A percentile compares a stretch with the other conserved stretches of the same genome.
Evolutionary conservation across 2,113 vertebrate genomes (phyloP).

Genomic region (Balaenoptera acutorostrata): DNA sequence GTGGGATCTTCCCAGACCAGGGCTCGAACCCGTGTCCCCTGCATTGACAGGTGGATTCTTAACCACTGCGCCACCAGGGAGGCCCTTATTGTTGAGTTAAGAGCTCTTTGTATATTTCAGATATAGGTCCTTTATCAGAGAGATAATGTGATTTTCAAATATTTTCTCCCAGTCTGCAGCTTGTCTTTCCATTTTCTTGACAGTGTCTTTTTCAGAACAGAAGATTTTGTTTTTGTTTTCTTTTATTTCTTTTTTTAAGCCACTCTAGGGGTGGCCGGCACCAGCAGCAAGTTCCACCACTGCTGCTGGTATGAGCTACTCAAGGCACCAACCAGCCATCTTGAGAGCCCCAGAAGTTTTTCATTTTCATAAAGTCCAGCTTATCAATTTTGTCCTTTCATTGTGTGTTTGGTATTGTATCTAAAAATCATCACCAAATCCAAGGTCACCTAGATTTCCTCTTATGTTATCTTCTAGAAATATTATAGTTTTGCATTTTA

Average conservation of each 20-base stretch:
- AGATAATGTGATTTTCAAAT: not conserved
- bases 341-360: not conserved
- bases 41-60: too few species aligned
- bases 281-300: not conserved
- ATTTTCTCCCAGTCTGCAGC: not conserved
- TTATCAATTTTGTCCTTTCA: not conserved
- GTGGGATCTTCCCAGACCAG: too few species aligned
- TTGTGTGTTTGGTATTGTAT: not conserved
- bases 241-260: not conserved
- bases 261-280: too few species aligned
- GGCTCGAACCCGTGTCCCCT: too few species aligned
- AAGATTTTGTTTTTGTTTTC: not conserved
- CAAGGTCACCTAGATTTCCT: not conserved
- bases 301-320: not conserved
- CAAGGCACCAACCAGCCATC: not conserved
- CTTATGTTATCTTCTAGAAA: not conserved
- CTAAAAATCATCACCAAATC: not conserved
- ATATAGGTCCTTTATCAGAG: not conserved
- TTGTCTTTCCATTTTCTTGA: not conserved
- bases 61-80: too few species aligned
- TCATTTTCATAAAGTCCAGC: not conserved
- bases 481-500: not conserved
- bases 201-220: not conserved
- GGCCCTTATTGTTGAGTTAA: too few species aligned
- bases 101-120: not conserved